phyloP scores from a whole-genome alignment of 2,113 vertebrate genomes.

The Anoplopoma fimbria region DNA sequence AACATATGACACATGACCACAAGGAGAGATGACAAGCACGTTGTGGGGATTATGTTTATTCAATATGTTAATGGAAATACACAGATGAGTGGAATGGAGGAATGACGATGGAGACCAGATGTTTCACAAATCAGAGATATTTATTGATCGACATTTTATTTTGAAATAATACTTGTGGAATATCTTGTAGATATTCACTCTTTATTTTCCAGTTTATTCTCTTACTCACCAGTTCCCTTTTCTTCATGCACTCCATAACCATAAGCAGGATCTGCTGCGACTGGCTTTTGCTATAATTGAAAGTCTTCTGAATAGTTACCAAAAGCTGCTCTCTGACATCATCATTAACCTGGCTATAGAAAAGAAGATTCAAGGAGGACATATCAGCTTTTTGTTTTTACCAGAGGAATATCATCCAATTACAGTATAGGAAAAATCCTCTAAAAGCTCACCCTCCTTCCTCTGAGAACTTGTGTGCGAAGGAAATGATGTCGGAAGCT shows the following conservation, averaged over 20 bases:
- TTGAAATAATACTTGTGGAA: conserved; percentile 8
- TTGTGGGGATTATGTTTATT: conserved; percentile 73
- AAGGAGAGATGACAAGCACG: conserved; percentile 50
- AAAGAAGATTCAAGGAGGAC: neutral
- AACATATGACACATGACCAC: conserved; percentile 41
- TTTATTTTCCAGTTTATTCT: neutral
- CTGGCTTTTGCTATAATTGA: conserved; percentile 93
- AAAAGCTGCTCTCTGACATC: conserved; percentile 94
- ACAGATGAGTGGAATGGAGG: conserved; percentile 71
- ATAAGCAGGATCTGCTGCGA: conserved; percentile 93
- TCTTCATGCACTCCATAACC: conserved; percentile 98
- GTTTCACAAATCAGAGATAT: conserved; percentile 59
- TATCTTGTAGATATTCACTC: neutral
- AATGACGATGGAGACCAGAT: conserved; percentile 74
- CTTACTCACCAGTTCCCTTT: conserved; percentile 94
- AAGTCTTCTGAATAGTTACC: conserved; percentile 98
- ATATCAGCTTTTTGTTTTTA: neutral
- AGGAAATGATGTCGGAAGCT: conserved; percentile 95
- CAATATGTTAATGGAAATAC: conserved; percentile 60
- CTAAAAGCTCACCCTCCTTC: conserved; percentile 90
- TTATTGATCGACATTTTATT: conserved; percentile 74
- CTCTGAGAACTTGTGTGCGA: conserved; percentile 96
- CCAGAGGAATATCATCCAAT: too few relatives aligned
- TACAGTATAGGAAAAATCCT: neutral
- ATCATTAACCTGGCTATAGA: conserved; percentile 90